These are phyloP conservation scores for Zelleria hepariella DNA, from an alignment of 2,888 invertebrate species.

Conservation along the genomic window DNA sequence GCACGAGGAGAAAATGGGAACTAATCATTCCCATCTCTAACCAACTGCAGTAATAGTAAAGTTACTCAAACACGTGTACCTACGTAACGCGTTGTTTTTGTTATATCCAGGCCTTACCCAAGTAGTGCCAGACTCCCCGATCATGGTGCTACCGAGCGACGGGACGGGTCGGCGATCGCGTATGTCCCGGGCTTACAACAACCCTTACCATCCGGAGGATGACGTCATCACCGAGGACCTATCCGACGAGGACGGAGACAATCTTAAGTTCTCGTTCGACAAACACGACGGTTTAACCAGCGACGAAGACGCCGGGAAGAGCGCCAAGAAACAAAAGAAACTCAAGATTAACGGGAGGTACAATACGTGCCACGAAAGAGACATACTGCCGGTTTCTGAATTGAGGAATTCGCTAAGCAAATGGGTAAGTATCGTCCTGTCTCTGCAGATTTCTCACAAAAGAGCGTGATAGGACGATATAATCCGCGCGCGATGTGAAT, in stretches of 20 bases:
- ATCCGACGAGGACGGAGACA: not conserved
- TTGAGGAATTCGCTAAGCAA: too few species aligned
- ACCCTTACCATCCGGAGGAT: not conserved
- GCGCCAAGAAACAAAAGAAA: not conserved
- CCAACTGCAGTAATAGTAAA: too few species aligned
- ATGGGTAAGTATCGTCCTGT: too few species aligned
- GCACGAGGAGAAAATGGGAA: too few species aligned
- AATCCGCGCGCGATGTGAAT: too few species aligned
- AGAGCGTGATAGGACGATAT: too few species aligned
- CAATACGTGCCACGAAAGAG: too few species aligned
- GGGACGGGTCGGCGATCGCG: not conserved
- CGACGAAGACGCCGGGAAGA: not conserved
- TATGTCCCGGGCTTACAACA: not conserved
- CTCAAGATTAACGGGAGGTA: not conserved
- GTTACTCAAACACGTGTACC: too few species aligned
- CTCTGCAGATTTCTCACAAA: too few species aligned
- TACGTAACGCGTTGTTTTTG: too few species aligned
- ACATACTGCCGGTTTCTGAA: too few species aligned
- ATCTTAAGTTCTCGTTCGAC: not conserved
- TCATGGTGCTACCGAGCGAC: not conserved
- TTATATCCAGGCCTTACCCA: not conserved
- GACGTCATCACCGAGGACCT: not conserved
- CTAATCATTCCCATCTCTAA: too few species aligned
- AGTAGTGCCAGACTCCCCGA: not conserved
- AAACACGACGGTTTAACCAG: not conserved